Conservation (phyloP, 2,797 vertebrate species). For the Avahi laniger region DNA sequence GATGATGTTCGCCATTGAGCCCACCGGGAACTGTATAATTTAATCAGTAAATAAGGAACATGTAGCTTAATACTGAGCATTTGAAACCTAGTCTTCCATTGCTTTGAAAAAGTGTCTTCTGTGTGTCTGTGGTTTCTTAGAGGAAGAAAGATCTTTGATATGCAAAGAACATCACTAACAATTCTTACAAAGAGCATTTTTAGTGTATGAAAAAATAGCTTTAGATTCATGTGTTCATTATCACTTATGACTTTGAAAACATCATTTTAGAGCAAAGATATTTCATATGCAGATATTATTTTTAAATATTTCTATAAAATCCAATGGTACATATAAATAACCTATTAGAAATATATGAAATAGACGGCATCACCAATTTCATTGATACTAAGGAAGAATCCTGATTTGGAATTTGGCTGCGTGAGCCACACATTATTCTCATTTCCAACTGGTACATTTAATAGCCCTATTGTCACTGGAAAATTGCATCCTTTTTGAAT, state of each 20-base stretch:
- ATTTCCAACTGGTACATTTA: conserved; percentile 33
- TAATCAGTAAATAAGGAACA: conserved; percentile 49
- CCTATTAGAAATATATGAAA: conserved; percentile 22
- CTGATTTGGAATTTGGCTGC: neutral
- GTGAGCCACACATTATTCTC: neutral
- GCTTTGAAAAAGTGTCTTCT: neutral
- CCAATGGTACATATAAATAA: neutral
- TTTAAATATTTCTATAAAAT: conserved; percentile 47
- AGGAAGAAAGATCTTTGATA: neutral
- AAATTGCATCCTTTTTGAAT: conserved; percentile 61
- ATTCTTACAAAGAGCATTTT: neutral
- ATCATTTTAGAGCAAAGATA: neutral
- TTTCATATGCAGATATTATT: neutral
- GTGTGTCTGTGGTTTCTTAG: neutral
- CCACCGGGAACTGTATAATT: neutral
- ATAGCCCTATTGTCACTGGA: conserved; percentile 34
- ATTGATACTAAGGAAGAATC: conserved; percentile 6
- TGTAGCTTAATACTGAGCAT: neutral
- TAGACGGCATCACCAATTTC: neutral
- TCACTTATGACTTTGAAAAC: neutral
- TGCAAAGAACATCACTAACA: neutral
- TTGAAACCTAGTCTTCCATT: neutral
- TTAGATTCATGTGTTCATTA: neutral
- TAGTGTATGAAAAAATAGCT: neutral
- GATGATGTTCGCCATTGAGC: neutral